Evolutionary conservation across 2,888 invertebrate species (phyloP).

Genomic region (Apamea monoglypha): DNA sequence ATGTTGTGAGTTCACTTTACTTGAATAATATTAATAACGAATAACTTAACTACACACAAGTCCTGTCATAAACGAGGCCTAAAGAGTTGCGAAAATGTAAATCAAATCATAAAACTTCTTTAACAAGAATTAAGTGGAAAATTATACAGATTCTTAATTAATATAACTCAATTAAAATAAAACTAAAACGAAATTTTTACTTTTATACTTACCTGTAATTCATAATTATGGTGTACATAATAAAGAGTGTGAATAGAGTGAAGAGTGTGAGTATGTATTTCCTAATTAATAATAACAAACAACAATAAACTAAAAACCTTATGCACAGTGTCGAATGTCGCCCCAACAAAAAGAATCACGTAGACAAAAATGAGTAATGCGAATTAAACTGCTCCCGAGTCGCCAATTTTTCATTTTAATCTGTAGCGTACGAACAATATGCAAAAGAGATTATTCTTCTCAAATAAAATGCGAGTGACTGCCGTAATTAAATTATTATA

Average conservation of each 20-base stretch:
- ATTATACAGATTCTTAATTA: not conserved
- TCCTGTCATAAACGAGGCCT: not conserved
- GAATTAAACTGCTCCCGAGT: constrained; percentile 60
- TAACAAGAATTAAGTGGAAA: not conserved
- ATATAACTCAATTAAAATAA: not conserved
- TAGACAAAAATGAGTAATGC: constrained; percentile 58
- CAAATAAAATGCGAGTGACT: constrained; percentile 56
- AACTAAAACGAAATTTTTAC: not conserved
- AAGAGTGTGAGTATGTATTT: too few species aligned
- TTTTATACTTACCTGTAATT: not conserved
- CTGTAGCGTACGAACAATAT: constrained; percentile 58
- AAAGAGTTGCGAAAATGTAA: not conserved
- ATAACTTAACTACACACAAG: not conserved
- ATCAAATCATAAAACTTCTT: not conserved
- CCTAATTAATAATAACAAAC: not conserved
- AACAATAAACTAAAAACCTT: not conserved
- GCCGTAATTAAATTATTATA: constrained; percentile 59
- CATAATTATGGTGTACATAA: not conserved
- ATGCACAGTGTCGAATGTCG: not conserved
- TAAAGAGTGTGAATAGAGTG: too few species aligned
- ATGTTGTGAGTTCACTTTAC: not conserved
- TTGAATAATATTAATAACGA: not conserved
- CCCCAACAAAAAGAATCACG: constrained; percentile 30
- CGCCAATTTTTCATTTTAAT: constrained; percentile 62
- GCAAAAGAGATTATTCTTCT: constrained; percentile 61